phyloP scores from a whole-genome alignment of 2,113 vertebrate species.

The Capreolus pygargus region DNA sequence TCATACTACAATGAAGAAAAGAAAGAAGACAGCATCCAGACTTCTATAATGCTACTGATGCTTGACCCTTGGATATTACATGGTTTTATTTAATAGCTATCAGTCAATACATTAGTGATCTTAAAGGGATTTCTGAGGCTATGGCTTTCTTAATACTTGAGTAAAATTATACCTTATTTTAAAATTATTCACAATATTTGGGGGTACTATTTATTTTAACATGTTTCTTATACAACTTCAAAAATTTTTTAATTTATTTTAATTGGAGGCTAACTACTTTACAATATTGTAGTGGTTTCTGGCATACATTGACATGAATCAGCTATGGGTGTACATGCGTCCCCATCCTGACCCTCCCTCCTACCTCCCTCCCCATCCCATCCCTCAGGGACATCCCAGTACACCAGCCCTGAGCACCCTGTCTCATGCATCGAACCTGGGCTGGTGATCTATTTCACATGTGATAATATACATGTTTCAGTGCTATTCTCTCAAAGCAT shows the following conservation, averaged over 20 bases:
- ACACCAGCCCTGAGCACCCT: background rate
- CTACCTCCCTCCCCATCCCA: background rate
- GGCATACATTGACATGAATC: background rate
- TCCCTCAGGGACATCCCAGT: background rate
- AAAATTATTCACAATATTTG: background rate
- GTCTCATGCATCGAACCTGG: background rate
- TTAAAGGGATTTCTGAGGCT: background rate
- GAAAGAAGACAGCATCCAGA: background rate
- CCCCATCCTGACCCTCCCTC: background rate
- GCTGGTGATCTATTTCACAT: background rate
- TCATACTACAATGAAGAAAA: background rate
- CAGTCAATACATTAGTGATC: background rate
- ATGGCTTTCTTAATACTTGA: background rate
- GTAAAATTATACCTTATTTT: conserved; percentile 14
- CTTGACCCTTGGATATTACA: background rate
- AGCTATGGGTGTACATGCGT: background rate
- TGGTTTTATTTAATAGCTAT: background rate
- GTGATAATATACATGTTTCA: background rate
- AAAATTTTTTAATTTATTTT: background rate
- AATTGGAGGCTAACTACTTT: background rate
- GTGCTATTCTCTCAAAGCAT: background rate
- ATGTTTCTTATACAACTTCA: background rate
- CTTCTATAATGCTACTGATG: background rate
- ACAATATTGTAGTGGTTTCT: background rate
- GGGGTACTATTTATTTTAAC: background rate